Evolutionary conservation across 2,797 vertebrate genomes (phyloP), one percentile per base, ranked within the genome.

Genomic region (Propithecus deckenii): DNA sequence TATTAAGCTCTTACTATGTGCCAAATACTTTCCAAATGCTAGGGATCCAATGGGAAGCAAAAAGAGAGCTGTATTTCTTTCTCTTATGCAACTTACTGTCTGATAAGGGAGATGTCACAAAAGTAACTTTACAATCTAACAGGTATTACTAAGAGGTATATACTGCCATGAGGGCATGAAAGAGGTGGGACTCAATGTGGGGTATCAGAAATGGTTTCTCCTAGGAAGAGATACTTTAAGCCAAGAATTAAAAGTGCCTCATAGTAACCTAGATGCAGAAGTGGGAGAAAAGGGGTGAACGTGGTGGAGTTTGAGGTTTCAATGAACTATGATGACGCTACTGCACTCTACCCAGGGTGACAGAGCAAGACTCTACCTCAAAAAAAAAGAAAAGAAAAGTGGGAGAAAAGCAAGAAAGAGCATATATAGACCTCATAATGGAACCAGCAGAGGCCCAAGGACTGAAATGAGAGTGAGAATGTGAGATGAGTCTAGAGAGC

Each of bases 41-140:
- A 86, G 35, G 32, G 35, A 81, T 71, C 71, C 50, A 78, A 52
- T 4, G 32, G 57, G 14, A 97, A 94, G 25, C 61, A 81, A 78
- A 72, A 92, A 80, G 46, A 95, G 89, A 86, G 25, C 41, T 79
- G 7, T 59, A 30, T 38, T 89, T 96, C 41, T 83, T 89, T 96
- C n/a, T 88, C 35, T 79, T 13, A 52, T 46, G 43, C 90, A 75
- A 93, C 38, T 38, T 76, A n/a, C n/a, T 65, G 9, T 78, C 76
- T 88, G 25, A 23, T 74, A 57, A 89, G 38, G 59, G 30, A 93
- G 69, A 91, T 7, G 61, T 88, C 11, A 85, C 65, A 67, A 85
- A 83, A 94, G 17, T 76, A 80, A 81, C 52, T 87, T 87, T 50
- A 63, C 46, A 95, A 41, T 41, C 67, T 35, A 30, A 38, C 32